A percentile compares a stretch with the other conserved stretches of the same genome.
Evolutionary conservation across 2,797 vertebrate genomes (phyloP).

Genomic region (Pipistrellus kuhlii): DNA sequence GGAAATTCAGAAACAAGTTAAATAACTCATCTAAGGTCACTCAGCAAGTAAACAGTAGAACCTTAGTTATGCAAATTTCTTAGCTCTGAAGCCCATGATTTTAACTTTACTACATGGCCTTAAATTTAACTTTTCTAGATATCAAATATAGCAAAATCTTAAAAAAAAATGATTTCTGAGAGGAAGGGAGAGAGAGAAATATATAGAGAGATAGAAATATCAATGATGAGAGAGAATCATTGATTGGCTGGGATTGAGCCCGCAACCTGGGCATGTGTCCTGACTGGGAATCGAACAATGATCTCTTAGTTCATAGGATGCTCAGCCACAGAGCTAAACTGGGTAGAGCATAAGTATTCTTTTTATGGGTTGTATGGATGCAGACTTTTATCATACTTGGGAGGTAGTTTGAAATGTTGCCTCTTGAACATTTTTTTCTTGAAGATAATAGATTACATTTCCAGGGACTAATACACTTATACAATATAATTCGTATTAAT

Average conservation of each 20-base stretch:
- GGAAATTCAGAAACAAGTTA: background rate
- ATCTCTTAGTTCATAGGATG: background rate
- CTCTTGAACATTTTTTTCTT: slow-evolving; percentile 35
- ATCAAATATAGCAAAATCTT: background rate
- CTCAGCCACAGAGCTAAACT: background rate
- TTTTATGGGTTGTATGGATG: background rate
- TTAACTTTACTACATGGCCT: slow-evolving; percentile 28
- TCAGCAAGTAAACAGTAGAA: slow-evolving; percentile 2
- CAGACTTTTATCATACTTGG: background rate
- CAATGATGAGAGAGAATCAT: background rate
- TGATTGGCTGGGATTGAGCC: background rate
- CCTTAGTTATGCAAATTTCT: background rate
- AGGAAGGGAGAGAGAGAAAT: background rate
- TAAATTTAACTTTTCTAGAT: slow-evolving; percentile 1
- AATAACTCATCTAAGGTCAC: slow-evolving; percentile 16
- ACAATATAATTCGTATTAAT: background rate
- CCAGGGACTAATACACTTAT: slow-evolving; percentile 19
- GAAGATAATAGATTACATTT: background rate
- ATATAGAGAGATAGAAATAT: background rate
- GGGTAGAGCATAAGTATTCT: background rate
- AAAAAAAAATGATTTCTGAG: background rate
- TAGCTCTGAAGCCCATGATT: background rate
- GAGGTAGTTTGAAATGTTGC: background rate
- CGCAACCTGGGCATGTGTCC: background rate
- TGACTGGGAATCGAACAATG: background rate